Evolutionary conservation across 2,888 invertebrate species (phyloP).

Genomic region (Blastobasis adustella): DNA sequence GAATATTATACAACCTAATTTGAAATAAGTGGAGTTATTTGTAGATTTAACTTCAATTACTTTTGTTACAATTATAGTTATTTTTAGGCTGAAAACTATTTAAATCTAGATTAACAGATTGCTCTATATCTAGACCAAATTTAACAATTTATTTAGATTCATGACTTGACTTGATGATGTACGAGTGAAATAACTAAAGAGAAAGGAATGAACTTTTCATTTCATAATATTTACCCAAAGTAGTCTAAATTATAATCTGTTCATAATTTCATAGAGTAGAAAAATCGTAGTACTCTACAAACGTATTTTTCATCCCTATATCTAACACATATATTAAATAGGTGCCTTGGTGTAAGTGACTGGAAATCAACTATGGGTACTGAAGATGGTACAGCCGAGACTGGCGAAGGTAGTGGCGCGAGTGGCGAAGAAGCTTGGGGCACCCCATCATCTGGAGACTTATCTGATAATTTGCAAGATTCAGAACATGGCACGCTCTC

Average conservation of each 20-base stretch:
- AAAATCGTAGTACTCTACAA: background rate
- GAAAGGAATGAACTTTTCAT: no score
- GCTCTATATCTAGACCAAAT: no score
- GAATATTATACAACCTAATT: no score
- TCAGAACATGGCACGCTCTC: slow-evolving; percentile 80
- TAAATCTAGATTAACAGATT: no score
- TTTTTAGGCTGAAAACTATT: no score
- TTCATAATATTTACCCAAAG: no score
- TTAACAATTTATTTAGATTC: no score
- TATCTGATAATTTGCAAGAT: slow-evolving; percentile 83
- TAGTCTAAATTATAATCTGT: background rate
- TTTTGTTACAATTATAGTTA: no score
- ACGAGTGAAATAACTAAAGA: no score
- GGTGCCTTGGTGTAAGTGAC: slow-evolving; percentile 73
- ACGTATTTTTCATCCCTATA: slow-evolving; percentile 1
- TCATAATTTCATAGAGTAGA: background rate
- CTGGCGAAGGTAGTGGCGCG: slow-evolving; percentile 87
- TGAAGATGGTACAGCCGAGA: slow-evolving; percentile 78
- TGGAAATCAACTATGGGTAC: slow-evolving; percentile 67
- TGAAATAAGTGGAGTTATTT: no score
- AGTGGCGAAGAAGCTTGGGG: slow-evolving; percentile 94
- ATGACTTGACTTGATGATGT: no score
- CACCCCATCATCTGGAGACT: slow-evolving; percentile 89
- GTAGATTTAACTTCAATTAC: no score
- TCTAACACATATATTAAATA: slow-evolving; percentile 13